A percentile compares a stretch with the other conserved stretches of the same genome.
Conservation (phyloP, 2,113 vertebrate species). For the Leiothrix lutea region DNA sequence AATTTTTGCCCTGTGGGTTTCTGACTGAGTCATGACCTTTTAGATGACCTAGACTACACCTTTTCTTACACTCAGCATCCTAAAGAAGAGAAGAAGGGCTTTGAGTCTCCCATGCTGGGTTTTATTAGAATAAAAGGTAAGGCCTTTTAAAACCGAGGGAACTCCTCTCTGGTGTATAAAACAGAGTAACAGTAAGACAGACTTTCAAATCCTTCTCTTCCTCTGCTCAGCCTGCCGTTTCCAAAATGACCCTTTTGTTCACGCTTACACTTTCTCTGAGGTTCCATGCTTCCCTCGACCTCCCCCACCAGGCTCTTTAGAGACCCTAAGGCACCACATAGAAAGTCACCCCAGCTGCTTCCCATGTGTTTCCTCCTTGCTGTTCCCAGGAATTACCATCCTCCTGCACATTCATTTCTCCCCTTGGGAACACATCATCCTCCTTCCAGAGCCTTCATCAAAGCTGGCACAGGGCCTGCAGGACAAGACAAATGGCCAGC, state of each 20-base stretch:
- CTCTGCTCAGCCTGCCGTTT: not conserved
- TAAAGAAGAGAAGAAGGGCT: not conserved
- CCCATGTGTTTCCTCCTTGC: not conserved
- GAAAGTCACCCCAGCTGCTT: not conserved
- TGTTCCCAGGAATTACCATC: not conserved
- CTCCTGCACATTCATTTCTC: not conserved
- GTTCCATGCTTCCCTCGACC: fast-evolving
- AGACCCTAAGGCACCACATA: not conserved
- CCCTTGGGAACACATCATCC: fast-evolving
- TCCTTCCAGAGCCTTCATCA: not conserved
- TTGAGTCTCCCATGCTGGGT: not conserved
- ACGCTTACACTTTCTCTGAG: no score
- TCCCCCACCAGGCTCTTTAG: not conserved
- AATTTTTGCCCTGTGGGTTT: not conserved
- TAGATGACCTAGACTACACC: not conserved
- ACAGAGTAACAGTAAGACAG: not conserved
- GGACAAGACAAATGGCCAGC: not conserved
- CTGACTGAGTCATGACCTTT: not conserved
- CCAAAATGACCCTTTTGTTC: not conserved
- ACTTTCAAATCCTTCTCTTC: not conserved
- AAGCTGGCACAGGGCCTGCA: not conserved
- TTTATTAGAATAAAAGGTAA: not conserved
- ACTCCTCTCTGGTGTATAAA: not conserved
- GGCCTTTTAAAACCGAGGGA: not conserved
- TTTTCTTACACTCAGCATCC: not conserved